These are phyloP conservation scores for Erinaceus europaeus DNA, from an alignment of 2,113 vertebrate species.

Conservation along the genomic window DNA sequence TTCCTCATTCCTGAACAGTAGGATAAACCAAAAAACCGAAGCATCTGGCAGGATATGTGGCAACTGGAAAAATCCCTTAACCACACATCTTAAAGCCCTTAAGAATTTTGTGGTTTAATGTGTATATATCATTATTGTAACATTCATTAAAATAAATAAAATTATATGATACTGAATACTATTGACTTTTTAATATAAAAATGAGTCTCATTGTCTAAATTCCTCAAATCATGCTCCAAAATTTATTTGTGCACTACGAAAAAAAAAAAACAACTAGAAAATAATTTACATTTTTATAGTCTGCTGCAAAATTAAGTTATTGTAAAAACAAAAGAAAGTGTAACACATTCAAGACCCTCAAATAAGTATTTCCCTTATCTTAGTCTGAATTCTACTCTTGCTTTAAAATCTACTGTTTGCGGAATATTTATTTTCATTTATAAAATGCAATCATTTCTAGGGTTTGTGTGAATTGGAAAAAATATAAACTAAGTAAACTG, in stretches of 20 bases:
- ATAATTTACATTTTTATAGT: neutral
- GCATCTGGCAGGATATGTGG: neutral
- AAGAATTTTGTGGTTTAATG: neutral
- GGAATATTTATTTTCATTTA: neutral
- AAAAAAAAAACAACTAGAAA: neutral
- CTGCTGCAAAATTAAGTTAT: neutral
- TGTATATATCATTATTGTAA: neutral
- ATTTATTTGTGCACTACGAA: neutral
- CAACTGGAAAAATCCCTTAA: neutral
- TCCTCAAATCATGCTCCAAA: neutral
- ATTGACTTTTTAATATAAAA: slow-evolving; percentile 19
- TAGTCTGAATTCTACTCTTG: neutral
- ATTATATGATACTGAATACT: neutral
- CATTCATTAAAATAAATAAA: neutral
- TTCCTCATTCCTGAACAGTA: neutral
- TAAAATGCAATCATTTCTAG: neutral
- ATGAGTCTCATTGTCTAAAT: neutral
- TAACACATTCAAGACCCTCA: neutral
- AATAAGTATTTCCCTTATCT: neutral
- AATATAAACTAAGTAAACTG: neutral
- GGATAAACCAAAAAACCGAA: neutral
- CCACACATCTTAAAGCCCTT: slow-evolving; percentile 1
- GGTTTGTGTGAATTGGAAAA: neutral
- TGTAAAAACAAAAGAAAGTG: neutral
- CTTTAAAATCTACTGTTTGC: neutral